phyloP scores from a whole-genome alignment of 92 coral and sea anemone genomes.

The Parazoanthus darwini region DNA sequence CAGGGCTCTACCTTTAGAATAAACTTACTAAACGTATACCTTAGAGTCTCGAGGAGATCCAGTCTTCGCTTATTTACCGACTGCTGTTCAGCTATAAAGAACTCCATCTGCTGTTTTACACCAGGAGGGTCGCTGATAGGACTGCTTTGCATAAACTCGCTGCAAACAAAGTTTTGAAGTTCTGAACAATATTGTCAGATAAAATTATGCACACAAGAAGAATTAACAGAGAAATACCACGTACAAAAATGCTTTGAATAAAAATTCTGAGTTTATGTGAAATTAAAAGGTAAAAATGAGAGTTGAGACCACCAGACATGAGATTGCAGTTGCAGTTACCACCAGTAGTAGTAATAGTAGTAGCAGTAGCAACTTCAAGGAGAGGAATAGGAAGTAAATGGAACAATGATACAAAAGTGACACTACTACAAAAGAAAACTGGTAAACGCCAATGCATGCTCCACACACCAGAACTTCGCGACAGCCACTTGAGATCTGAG shows the following conservation, averaged over 20 bases:
- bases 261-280: too few relatives aligned
- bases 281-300: background rate
- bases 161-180: slow-evolving; percentile 31
- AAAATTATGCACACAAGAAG: too few relatives aligned
- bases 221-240: too few relatives aligned
- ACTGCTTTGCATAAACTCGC: slow-evolving; percentile 84
- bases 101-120: slow-evolving; percentile 67
- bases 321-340: too few relatives aligned
- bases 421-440: background rate
- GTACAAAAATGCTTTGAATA: too few relatives aligned
- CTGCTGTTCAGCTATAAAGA: slow-evolving; percentile 78
- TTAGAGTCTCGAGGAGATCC: slow-evolving; percentile 84
- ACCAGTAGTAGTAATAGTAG: background rate
- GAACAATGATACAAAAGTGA: background rate
- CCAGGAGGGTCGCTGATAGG: slow-evolving; percentile 81
- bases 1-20: too few relatives aligned
- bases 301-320: too few relatives aligned
- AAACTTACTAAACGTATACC: slow-evolving; percentile 44
- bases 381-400: background rate
- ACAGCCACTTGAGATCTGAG: slow-evolving; percentile 75
- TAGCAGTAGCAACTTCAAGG: background rate
- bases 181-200: background rate
- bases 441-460: background rate
- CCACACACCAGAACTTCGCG: slow-evolving; percentile 67
- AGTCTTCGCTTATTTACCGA: slow-evolving; percentile 73